Conservation (phyloP, 2,113 vertebrate genomes). For the Anhinga rufa region DNA sequence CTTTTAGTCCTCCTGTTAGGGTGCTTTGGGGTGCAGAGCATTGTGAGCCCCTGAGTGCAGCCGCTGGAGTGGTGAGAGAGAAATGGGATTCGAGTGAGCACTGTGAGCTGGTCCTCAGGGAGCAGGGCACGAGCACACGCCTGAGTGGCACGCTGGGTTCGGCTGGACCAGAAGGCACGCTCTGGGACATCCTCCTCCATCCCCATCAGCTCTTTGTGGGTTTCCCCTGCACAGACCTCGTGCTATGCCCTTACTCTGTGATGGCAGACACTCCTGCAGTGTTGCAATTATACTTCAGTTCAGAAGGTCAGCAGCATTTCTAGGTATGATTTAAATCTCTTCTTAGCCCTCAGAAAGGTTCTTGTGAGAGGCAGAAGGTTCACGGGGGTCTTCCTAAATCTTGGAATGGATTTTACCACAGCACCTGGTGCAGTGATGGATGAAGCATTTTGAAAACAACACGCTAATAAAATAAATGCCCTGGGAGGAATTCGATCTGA, state of each 20-base stretch:
- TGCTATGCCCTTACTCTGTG: accelerated
- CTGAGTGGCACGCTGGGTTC: neutral
- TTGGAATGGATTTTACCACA: neutral
- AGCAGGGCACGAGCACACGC: accelerated
- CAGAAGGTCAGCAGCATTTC: neutral
- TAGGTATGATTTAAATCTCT: neutral
- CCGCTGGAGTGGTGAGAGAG: too few species aligned
- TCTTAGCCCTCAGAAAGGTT: neutral
- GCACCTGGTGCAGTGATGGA: neutral
- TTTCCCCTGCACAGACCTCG: neutral
- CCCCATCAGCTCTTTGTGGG: neutral
- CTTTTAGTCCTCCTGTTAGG: neutral
- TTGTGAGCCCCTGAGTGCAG: neutral
- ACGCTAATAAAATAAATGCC: neutral
- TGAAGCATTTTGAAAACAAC: neutral
- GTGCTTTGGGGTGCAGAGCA: neutral
- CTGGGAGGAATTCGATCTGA: neutral
- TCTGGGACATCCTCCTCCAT: neutral
- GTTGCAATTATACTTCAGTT: neutral
- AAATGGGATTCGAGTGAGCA: neutral
- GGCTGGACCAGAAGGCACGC: neutral
- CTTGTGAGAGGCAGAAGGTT: neutral
- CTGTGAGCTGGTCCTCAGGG: neutral
- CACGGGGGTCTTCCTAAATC: neutral
- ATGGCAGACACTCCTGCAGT: neutral